Conservation (phyloP, 1,140 invertebrate genomes). For the Drusus annulatus region DNA sequence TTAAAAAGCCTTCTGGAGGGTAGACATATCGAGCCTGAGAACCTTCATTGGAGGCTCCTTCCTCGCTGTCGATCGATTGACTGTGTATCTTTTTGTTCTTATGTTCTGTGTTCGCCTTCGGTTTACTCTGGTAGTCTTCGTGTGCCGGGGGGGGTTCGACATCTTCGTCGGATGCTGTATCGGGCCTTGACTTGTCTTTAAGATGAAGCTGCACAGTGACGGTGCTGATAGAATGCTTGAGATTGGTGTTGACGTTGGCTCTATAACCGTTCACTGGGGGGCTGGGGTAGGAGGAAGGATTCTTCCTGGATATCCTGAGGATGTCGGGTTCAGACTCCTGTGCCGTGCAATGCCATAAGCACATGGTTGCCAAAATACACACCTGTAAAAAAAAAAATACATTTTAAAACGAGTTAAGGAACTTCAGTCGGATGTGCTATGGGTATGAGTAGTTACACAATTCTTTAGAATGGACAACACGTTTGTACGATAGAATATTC, state of each 20-base stretch:
- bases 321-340: conserved; percentile 66
- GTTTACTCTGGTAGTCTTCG: conserved; percentile 16
- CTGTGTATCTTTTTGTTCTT: conserved; percentile 15
- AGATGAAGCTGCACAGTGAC: conserved; percentile 63
- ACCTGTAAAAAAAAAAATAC: conserved; percentile 68
- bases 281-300: conserved; percentile 43
- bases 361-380: conserved; percentile 65
- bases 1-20: conserved; percentile 69
- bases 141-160: conserved; percentile 60
- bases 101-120: not conserved
- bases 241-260: conserved; percentile 54
- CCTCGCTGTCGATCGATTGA: conserved; percentile 62
- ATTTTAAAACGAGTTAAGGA: not conserved
- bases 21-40: conserved; percentile 67
- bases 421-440: too few relatives aligned
- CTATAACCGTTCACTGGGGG: not conserved
- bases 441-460: too few relatives aligned
- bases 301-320: conserved; percentile 62
- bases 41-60: conserved; percentile 68
- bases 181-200: conserved; percentile 58
- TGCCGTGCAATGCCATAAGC: conserved; percentile 61
- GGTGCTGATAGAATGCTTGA: conserved; percentile 62
- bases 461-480: too few relatives aligned
- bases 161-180: conserved; percentile 60
- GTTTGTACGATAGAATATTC: too few relatives aligned